Conservation (phyloP, 2,888 invertebrate genomes). For the Drosophila parthenogenetica region DNA sequence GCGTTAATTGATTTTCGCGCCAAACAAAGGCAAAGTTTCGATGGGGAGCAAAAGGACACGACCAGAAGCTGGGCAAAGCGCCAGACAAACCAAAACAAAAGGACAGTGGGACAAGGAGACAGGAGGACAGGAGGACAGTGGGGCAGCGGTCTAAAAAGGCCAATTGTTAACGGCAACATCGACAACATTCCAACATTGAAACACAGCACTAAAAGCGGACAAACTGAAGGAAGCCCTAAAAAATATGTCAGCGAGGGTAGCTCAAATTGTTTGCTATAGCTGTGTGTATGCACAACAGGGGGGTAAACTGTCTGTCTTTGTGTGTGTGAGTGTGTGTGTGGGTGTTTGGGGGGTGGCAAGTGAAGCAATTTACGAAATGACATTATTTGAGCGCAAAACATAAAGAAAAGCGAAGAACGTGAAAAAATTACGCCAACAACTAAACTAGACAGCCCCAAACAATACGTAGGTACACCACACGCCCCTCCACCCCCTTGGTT, state of each 20-base stretch:
- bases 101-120: conserved; percentile 11
- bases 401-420: conserved; percentile 52
- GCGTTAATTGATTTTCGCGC: conserved; percentile 30
- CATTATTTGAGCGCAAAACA: conserved; percentile 77
- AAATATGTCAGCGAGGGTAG: conserved; percentile 65
- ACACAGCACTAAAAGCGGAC: conserved; percentile 55
- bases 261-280: background rate
- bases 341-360: conserved; percentile 20
- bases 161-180: conserved; percentile 62
- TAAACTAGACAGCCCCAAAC: conserved; percentile 63
- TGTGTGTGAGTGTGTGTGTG: conserved; percentile 3
- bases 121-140: background rate
- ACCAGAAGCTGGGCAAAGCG: conserved; percentile 2
- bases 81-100: conserved; percentile 14
- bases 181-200: conserved; percentile 27
- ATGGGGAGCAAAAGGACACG: conserved; percentile 6
- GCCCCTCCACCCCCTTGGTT: conserved; percentile 8
- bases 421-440: conserved; percentile 74
- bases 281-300: conserved; percentile 5
- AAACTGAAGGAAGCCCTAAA: conserved; percentile 61
- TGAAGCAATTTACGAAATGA: conserved; percentile 79
- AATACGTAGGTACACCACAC: conserved; percentile 10
- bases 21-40: conserved; percentile 46
- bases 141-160: conserved; percentile 58
- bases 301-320: background rate